phyloP scores from a whole-genome alignment of 1,140 invertebrate species.

The Campoletis sonorensis region DNA sequence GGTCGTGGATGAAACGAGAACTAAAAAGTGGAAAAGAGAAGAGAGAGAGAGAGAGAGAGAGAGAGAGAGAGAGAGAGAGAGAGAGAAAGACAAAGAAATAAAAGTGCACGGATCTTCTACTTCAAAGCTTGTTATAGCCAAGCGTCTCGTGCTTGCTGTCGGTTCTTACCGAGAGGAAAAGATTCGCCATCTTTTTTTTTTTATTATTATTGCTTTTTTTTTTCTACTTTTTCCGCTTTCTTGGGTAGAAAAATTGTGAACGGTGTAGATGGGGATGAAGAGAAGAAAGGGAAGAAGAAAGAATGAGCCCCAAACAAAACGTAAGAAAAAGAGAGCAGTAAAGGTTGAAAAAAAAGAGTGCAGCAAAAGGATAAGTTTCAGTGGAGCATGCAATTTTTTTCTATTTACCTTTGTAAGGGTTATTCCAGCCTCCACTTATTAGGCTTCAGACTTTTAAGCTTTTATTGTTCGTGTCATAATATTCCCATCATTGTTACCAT shows the following conservation, averaged over 20 bases:
- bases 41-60: not conserved
- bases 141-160: constrained; percentile 53
- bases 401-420: no score
- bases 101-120: constrained; percentile 51
- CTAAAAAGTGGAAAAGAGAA: not conserved
- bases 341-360: not conserved
- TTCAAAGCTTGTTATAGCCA: constrained; percentile 65
- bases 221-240: constrained; percentile 3
- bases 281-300: constrained; percentile 53
- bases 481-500: no score
- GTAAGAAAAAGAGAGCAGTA: constrained; percentile 23
- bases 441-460: no score
- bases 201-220: not conserved
- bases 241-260: constrained; percentile 29
- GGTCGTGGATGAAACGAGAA: constrained; percentile 37
- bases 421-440: no score
- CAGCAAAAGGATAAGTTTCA: not conserved
- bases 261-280: constrained; percentile 35
- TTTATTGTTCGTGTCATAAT: no score
- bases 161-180: constrained; percentile 44
- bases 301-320: constrained; percentile 50
- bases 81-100: not conserved
- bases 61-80: not conserved
- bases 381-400: not conserved
- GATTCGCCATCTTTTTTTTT: constrained; percentile 25